Base-by-base conservation (phyloP, 2,888 invertebrate species). In the Volucella inanis region DNA sequence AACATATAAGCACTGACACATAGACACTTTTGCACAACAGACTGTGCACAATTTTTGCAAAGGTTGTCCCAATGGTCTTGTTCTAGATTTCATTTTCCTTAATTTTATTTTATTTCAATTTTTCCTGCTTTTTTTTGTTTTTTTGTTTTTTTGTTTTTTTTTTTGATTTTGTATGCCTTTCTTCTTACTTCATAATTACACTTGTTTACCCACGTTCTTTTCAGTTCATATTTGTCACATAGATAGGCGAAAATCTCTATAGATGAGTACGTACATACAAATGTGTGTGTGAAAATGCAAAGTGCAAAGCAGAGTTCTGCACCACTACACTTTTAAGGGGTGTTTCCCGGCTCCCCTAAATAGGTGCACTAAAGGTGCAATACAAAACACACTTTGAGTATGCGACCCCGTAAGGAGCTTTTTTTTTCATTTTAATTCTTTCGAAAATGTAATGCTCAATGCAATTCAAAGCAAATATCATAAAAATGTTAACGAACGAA, bases 21-120 rank as follows among this genome's bases (percentile, higher is more conserved):
- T 9, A 39, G 18, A 11, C 15, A 67, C 43, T 47, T 22, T 65
- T 64, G 67, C 61, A 64, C 62, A 71, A 61, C 22, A 22, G 22
- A 4, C 22, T 22, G 65, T 67, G 62, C 59, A 59, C n/a, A 52
- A 47, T 12, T 75, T 76, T 39, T 61, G 55, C 57, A 79, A 67
- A 70, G 55, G 59, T 61, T 68, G 65, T 85, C 85, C 81, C 85
- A 76, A 76, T 81, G 80, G 85, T 85, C 76, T 77, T 65, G 81
- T 81, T 85, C 85, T 81, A 77, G 62, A 81, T 85, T 81, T 80
- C 62, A 74, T 79, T 83, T 72, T 74, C 78, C 59, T 83, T 68
- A 79, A 84, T 67, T 75, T 71, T 18, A 50, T 81, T 76, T 74
- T 39, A 43, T 50, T 57, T 50, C n/a, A 12, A 11, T 45, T 50